These are phyloP conservation scores for Meda fulgida DNA, from an alignment of 2,797 vertebrate species.

Conservation along the genomic window DNA sequence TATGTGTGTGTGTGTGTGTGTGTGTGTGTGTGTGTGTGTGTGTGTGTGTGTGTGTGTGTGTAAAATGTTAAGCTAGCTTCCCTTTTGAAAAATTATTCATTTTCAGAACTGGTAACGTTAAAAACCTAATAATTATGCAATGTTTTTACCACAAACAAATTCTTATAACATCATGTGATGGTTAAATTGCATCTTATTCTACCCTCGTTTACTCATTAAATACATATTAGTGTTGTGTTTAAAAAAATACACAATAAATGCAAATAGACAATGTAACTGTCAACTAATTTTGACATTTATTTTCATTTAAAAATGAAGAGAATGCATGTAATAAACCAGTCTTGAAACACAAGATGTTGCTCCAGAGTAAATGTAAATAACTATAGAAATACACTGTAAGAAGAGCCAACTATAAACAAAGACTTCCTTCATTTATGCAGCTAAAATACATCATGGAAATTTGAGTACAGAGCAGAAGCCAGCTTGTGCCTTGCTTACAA, in stretches of 20 bases:
- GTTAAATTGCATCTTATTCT: background rate
- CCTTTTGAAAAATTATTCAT: background rate
- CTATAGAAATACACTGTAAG: conserved; percentile 55
- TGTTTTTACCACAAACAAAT: background rate
- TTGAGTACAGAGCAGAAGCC: conserved; percentile 32
- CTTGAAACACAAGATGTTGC: conserved; percentile 57
- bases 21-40: too few relatives aligned
- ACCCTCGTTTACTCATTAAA: background rate
- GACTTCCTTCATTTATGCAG: conserved; percentile 57
- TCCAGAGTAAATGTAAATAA: conserved; percentile 54
- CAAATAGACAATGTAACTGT: conserved; percentile 2
- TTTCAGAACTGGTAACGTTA: background rate
- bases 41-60: too few relatives aligned
- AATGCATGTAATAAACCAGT: conserved; percentile 47
- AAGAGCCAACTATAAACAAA: conserved; percentile 57
- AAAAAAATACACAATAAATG: conserved; percentile 10
- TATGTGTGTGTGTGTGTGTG: too few relatives aligned
- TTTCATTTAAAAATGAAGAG: conserved; percentile 37
- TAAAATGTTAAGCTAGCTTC: background rate
- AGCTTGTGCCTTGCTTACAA: conserved; percentile 33
- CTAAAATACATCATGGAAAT: conserved; percentile 55
- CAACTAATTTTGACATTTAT: background rate
- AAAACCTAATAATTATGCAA: background rate
- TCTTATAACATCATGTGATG: background rate
- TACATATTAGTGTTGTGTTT: background rate